phyloP scores from a whole-genome alignment of 2,113 vertebrate species.

The Picathartes gymnocephalus region DNA sequence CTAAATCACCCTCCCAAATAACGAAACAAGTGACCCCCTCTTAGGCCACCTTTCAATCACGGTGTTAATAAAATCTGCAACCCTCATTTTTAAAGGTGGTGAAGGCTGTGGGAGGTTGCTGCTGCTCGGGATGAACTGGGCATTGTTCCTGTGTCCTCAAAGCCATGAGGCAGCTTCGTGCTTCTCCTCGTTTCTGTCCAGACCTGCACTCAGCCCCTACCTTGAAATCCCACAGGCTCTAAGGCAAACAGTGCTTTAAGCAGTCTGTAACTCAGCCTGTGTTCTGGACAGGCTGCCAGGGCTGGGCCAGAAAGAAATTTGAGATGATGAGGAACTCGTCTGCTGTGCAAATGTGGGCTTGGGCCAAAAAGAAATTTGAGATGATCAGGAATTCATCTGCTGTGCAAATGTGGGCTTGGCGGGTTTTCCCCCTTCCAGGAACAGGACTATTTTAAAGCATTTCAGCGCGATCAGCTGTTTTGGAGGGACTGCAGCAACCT shows the following conservation, averaged over 20 bases:
- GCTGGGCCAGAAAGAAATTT: neutral
- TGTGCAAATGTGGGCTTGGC: neutral
- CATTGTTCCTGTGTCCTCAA: fast-evolving
- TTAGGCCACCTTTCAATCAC: neutral
- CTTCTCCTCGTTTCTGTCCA: neutral
- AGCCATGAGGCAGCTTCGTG: fast-evolving
- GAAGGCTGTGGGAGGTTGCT: neutral
- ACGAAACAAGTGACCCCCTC: neutral
- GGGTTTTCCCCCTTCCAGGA: neutral
- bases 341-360: neutral
- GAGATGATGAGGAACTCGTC: neutral
- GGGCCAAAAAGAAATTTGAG: neutral
- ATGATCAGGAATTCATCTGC: neutral
- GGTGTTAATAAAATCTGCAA: neutral
- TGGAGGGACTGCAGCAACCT: neutral
- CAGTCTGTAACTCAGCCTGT: neutral
- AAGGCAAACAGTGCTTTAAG: neutral
- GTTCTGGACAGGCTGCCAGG: neutral
- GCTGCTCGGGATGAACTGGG: neutral
- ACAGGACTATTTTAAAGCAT: neutral
- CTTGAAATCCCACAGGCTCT: neutral
- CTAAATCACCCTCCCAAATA: neutral
- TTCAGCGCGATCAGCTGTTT: neutral
- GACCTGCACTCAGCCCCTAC: neutral
- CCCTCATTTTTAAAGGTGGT: neutral